Conservation (phyloP, 2,888 invertebrate genomes). For the Dicyrtoma fusca region DNA sequence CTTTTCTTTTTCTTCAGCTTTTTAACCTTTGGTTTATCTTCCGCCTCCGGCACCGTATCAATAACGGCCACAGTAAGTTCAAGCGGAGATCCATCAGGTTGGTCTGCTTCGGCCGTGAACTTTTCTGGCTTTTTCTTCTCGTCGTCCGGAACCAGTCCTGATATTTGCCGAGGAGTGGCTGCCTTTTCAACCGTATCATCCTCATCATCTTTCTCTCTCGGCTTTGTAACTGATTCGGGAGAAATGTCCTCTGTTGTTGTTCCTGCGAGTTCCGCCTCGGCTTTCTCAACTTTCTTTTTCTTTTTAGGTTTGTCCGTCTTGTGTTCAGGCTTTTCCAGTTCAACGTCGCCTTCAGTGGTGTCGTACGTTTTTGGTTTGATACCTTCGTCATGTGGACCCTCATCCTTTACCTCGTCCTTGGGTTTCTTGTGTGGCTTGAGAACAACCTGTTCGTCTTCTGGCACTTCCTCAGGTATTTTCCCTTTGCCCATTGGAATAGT, state of each 20-base stretch:
- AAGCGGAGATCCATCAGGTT: neutral
- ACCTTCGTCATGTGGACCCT: neutral
- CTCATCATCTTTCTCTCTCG: conserved; percentile 6
- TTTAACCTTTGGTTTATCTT: neutral
- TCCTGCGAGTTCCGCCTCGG: neutral
- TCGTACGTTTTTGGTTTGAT: conserved; percentile 52
- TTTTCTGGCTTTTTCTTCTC: conserved; percentile 26
- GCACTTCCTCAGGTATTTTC: conserved; percentile 3
- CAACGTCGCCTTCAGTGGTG: conserved; percentile 53
- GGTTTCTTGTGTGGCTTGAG: conserved; percentile 27
- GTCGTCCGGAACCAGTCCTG: neutral
- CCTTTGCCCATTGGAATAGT: conserved; percentile 47
- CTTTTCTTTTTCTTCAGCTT: conserved; percentile 24
- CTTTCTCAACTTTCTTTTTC: conserved; percentile 25
- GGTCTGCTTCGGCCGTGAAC: neutral
- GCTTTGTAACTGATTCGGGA: neutral
- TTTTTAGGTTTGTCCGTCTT: conserved; percentile 40
- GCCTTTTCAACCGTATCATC: neutral
- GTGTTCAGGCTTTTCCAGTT: conserved; percentile 56
- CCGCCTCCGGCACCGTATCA: neutral
- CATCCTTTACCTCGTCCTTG: neutral
- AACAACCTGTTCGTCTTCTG: conserved; percentile 3
- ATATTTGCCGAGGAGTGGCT: conserved; percentile 18
- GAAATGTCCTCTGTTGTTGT: neutral
- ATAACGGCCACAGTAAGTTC: neutral